Conservation (phyloP, 2,888 invertebrate genomes). For the Calephelis perditalis region DNA sequence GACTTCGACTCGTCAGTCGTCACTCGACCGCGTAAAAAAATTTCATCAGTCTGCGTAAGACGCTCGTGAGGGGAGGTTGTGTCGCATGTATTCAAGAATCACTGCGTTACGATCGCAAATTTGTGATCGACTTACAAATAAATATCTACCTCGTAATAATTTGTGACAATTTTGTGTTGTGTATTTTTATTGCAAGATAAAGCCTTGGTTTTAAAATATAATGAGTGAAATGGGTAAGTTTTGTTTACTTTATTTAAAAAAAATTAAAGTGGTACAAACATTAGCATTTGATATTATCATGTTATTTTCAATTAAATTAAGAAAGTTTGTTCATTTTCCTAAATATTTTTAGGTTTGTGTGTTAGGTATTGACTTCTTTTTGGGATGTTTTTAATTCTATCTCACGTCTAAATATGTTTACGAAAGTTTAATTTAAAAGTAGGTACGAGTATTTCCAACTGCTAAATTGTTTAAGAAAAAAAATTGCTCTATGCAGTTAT, state of each 20-base stretch:
- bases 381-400: no score
- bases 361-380: no score
- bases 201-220: constrained; percentile 20
- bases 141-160: constrained; percentile 37
- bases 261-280: no score
- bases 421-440: no score
- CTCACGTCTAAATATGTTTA: no score
- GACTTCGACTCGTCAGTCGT: constrained; percentile 32
- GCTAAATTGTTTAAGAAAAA: no score
- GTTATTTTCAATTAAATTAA: no score
- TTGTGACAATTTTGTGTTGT: constrained; percentile 38
- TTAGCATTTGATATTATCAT: no score
- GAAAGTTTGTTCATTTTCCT: no score
- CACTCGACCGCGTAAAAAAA: constrained; percentile 23
- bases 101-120: constrained; percentile 58
- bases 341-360: no score
- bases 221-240: constrained; percentile 32
- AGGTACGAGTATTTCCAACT: no score
- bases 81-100: constrained; percentile 34
- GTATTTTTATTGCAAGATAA: constrained; percentile 18
- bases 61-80: constrained; percentile 42
- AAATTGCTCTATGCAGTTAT: no score
- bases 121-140: constrained; percentile 37
- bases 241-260: neutral
- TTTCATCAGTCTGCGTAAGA: constrained; percentile 56